Percentiles rank a stretch among this genome's conserved stretches.
These are phyloP conservation scores for Fratercula arctica DNA, from an alignment of 2,797 vertebrate genomes.

Conservation along the genomic window DNA sequence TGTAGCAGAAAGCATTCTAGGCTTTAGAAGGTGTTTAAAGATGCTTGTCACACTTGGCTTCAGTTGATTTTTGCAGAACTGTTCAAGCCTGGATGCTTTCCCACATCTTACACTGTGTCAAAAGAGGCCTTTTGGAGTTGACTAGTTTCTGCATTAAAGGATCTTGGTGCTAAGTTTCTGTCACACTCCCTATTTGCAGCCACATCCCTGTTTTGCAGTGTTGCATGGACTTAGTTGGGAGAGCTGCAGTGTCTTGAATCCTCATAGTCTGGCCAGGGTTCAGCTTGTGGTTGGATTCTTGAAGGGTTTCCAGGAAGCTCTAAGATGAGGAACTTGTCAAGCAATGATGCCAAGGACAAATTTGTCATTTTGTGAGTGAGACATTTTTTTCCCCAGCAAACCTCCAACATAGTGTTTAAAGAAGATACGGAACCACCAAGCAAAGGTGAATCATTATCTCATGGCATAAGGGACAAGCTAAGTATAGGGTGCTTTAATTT, in stretches of 20 bases:
- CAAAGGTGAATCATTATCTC: neutral
- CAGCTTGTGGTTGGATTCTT: neutral
- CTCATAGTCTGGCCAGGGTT: neutral
- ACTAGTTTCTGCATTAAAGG: neutral
- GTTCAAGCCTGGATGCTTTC: neutral
- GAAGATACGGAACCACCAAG: neutral
- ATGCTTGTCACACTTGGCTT: neutral
- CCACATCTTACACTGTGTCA: neutral
- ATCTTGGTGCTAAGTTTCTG: neutral
- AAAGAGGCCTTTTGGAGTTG: neutral
- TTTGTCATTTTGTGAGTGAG: neutral
- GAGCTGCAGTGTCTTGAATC: neutral
- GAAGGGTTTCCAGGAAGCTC: neutral
- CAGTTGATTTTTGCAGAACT: neutral
- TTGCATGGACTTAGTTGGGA: fast-evolving
- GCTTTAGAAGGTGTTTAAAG: neutral
- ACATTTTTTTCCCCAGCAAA: neutral
- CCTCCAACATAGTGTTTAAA: neutral
- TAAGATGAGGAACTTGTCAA: neutral
- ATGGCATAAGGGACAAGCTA: neutral
- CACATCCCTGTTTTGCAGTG: neutral
- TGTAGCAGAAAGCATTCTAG: neutral
- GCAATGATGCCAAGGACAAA: neutral
- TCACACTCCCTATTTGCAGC: neutral
- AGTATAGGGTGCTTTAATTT: neutral